Evolutionary conservation across 2,888 invertebrate genomes (phyloP).

Genomic region (Dilophus febrilis): DNA sequence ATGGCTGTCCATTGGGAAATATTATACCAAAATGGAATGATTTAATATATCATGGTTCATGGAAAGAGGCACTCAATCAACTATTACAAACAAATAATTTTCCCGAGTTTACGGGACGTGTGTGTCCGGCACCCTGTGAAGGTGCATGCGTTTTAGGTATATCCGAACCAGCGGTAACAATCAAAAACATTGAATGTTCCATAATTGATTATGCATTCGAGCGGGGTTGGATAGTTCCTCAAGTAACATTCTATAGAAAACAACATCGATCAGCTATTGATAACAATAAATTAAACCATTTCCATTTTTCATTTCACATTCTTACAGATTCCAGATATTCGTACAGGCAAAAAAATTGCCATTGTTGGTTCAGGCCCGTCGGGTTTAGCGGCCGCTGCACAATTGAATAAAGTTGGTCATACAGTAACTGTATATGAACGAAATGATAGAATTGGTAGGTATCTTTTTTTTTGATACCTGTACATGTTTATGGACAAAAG

Average conservation of each 20-base stretch:
- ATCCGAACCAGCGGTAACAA: conserved; percentile 91
- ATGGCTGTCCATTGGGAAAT: conserved; percentile 95
- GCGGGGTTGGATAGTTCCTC: conserved; percentile 81
- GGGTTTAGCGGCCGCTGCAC: conserved; percentile 89
- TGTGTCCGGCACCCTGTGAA: conserved; percentile 95
- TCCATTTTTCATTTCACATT: too few relatives aligned
- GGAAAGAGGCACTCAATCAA: conserved; percentile 85
- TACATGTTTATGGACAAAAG: too few relatives aligned
- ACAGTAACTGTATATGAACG: conserved; percentile 92
- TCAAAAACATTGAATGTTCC: conserved; percentile 97
- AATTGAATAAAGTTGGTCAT: conserved; percentile 89
- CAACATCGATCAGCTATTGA: too few relatives aligned
- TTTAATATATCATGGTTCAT: conserved; percentile 82
- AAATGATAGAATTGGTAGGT: conserved; percentile 65
- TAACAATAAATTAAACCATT: too few relatives aligned
- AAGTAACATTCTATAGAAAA: conserved; percentile 30
- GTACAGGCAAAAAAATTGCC: conserved; percentile 71
- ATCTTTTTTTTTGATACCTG: too few relatives aligned
- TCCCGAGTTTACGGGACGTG: conserved; percentile 92
- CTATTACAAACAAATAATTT: conserved; percentile 97
- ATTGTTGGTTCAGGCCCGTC: conserved; percentile 91
- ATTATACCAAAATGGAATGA: conserved; percentile 99
- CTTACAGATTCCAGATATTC: conserved; percentile 43
- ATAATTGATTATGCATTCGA: conserved; percentile 98
- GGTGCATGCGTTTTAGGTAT: conserved; percentile 95